Base-by-base conservation (phyloP, 2,113 vertebrate genomes). In the Aramus guarauna region DNA sequence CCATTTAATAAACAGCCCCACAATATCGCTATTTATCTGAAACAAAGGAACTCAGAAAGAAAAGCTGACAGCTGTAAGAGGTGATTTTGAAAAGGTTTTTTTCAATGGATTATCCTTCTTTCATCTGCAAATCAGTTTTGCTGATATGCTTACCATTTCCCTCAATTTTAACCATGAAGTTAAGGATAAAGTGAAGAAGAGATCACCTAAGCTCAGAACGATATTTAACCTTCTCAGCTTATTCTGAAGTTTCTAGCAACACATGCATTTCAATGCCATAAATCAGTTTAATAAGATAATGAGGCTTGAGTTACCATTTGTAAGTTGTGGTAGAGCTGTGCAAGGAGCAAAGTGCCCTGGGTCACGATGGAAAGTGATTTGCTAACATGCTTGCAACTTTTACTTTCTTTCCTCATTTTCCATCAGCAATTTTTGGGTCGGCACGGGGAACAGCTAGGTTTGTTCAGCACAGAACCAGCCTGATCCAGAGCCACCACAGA, bases 11-110 rank as follows among this genome's bases (percentile, higher is more conserved):
- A 89, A 92, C 56, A 85, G 63, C 48, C 72, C 45, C 55, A 64
- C 50, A 68, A 55, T 72, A 91, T 66, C n/a, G 58, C 74, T 81
- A n/a, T 84, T 95, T 92, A 56, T 76, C 75, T 0, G 11, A 95
- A 91, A 96, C 75, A 91, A 96, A 88, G 63, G 75, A 88, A n/a
- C 64, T 90, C 68, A 64, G 48, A 68, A 82, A 84, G 76, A 93
- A 79, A 41, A 94, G 80, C n/a, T 69, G 88, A 74, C 59, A 96
- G 79, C 76, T 86, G 41, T 20, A 56, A 94, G 29, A 94, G 19
- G 18, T 84, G 63, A 76, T 75, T 91, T 60, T 84, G 76, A 67
- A 92, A 69, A n/a, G 66, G 5, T 3, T n/a, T 76, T 78, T 90
- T 53, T 2, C 5, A 75, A 92, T 58, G 66, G 53, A 89, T 93